Evolutionary conservation across 2,113 vertebrate species (phyloP), one percentile per base, ranked within the genome.

Genomic region (Tretioscincus oriximinensis): DNA sequence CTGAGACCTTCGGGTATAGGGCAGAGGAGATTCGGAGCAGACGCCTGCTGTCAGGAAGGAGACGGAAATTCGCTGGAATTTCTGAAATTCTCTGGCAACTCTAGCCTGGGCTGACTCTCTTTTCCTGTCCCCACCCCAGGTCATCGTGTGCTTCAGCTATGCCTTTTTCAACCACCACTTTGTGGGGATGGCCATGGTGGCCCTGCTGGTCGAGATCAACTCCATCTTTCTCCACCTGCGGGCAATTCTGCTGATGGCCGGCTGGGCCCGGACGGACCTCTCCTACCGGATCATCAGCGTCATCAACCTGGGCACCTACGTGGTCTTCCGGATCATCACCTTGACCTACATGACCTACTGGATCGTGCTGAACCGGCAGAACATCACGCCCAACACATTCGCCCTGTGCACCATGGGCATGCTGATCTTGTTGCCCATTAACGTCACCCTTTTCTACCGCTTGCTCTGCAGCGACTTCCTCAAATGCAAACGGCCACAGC

Each of bases 341-440:
- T 92, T 99, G 91, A 97, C 96, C 80, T 99, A 97, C 97, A 98
- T 99, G 97, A 96, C 93, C 21, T 96, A 93, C 81, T 99, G 97
- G 97, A 93, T 99, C 87, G 93, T 97, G 87, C 89, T 92, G 66
- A 97, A 98, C 61, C 92, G 96, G 18, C 94, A 95, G 16, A 95
- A 92, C 0, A 83, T 98, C 68, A 96, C 97, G 4, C 86, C 94
- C 0, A 72, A 94, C 22, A 87, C 94, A n/a, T 96, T 97, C 31
- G 92, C 96, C 0, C 90, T 99, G 47, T 95, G 97, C 91, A 97
- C 94, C 0, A 93, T 92, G 80, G 97, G 97, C 20, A 92, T 99
- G 95, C 95, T 96, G 88, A 94, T 96, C 87, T 97, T 99, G 96
- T 96, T 94, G 0, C 84, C 86, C 85, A 97, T 97, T 95, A 99